These are phyloP conservation scores for Centropyge bicolor DNA, from an alignment of 2,797 vertebrate species.

Conservation along the genomic window DNA sequence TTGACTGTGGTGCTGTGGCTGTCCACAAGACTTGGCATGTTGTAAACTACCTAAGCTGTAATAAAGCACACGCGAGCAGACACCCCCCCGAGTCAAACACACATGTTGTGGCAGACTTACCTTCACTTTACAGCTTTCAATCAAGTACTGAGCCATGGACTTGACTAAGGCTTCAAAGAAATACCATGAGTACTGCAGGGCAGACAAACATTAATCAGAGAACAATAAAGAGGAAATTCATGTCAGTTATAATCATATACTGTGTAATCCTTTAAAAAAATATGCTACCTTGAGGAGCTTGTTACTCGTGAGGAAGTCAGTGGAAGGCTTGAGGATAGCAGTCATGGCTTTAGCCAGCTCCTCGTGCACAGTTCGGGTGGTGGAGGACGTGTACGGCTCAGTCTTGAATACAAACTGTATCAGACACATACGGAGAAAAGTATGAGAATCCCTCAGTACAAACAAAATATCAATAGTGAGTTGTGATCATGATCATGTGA, in stretches of 20 bases:
- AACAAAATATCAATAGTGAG: background rate
- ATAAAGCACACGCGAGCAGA: conserved; percentile 26
- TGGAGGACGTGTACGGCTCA: conserved; percentile 86
- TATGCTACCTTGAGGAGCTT: conserved; percentile 96
- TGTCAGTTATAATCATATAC: conserved; percentile 22
- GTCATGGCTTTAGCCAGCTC: conserved; percentile 98
- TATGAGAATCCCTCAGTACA: background rate
- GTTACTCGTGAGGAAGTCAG: conserved; percentile 98
- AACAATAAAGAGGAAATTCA: conserved; percentile 32
- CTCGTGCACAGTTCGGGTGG: conserved; percentile 91
- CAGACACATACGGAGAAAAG: conserved; percentile 7
- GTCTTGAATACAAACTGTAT: conserved; percentile 95
- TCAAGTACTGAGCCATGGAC: conserved; percentile 98
- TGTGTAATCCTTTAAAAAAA: conserved; percentile 12
- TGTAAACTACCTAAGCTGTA: conserved; percentile 38
- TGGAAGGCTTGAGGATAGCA: conserved; percentile 95
- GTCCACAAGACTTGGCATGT: conserved; percentile 64
- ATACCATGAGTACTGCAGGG: conserved; percentile 97
- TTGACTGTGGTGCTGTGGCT: conserved; percentile 51
- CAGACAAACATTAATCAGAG: conserved; percentile 60
- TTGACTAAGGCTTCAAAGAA: conserved; percentile 98
- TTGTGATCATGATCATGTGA: background rate
- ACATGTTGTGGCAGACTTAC: conserved; percentile 80
- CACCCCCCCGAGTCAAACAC: conserved; percentile 24
- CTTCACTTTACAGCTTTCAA: conserved; percentile 96